phyloP scores from a whole-genome alignment of 2,113 vertebrate genomes.

The Ranitomeya variabilis region DNA sequence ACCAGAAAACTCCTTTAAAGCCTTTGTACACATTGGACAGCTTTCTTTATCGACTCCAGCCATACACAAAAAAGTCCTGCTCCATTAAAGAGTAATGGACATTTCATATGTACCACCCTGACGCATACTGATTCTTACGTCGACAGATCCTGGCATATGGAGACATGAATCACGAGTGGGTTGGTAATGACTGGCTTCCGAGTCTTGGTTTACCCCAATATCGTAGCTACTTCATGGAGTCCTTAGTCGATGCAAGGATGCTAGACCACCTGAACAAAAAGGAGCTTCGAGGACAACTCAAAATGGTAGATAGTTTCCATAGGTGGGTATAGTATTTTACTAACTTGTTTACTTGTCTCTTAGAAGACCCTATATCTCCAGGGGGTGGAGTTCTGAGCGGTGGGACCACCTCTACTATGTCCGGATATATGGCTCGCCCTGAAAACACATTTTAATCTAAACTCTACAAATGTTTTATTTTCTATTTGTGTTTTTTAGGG shows the following conservation, averaged over 20 bases:
- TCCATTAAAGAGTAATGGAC: no score
- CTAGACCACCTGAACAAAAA: slow-evolving; percentile 94
- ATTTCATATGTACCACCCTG: no score
- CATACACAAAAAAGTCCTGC: no score
- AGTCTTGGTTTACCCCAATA: slow-evolving; percentile 91
- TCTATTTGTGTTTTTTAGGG: slow-evolving; percentile 68
- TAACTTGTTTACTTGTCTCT: no score
- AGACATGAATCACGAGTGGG: slow-evolving; percentile 94
- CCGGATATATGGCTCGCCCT: no score
- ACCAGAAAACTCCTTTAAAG: no score
- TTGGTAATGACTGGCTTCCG: slow-evolving; percentile 93
- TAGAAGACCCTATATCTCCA: no score
- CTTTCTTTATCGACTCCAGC: no score
- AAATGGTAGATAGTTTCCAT: slow-evolving; percentile 97
- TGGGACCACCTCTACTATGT: no score
- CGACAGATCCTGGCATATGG: slow-evolving; percentile 89
- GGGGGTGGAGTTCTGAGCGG: no score
- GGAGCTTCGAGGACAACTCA: slow-evolving; percentile 90
- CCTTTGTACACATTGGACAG: no score
- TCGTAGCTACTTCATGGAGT: slow-evolving; percentile 95
- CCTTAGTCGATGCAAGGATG: slow-evolving; percentile 92
- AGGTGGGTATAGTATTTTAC: slow-evolving; percentile 70
- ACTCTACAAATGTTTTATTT: background rate
- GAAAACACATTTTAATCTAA: background rate
- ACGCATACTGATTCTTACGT: background rate